phyloP scores from a whole-genome alignment of 2,113 vertebrate genomes.

The Istiophorus platypterus region DNA sequence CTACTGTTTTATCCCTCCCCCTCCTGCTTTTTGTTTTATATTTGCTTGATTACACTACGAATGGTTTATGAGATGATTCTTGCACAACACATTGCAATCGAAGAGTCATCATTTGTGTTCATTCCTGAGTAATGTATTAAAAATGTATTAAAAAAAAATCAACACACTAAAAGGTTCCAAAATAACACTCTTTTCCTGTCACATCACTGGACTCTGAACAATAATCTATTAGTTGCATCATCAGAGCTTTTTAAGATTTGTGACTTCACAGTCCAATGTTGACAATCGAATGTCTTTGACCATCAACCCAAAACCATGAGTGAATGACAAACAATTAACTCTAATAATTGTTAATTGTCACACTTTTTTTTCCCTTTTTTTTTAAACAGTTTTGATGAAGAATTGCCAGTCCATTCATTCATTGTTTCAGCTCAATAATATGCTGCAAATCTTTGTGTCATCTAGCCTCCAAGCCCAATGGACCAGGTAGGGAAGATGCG shows the following conservation, averaged over 20 bases:
- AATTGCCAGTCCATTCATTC: background rate
- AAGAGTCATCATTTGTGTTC: conserved; percentile 34
- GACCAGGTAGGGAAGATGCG: conserved; percentile 99
- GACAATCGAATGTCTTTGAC: background rate
- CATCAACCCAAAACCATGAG: background rate
- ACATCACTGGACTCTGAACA: background rate
- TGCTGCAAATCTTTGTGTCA: conserved; percentile 14
- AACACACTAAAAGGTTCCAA: conserved; percentile 18
- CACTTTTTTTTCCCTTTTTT: background rate
- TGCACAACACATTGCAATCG: conserved; percentile 14
- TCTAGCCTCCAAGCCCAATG: conserved; percentile 94
- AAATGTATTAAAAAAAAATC: no score
- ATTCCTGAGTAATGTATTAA: conserved; percentile 33
- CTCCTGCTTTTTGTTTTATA: conserved; percentile 61
- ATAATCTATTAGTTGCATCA: conserved; percentile 13
- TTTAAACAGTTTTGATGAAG: background rate
- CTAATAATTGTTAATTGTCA: no score
- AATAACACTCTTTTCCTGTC: conserved; percentile 36
- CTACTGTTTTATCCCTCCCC: conserved; percentile 50
- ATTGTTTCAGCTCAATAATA: conserved; percentile 6
- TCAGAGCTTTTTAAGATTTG: conserved; percentile 22
- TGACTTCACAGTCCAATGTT: background rate
- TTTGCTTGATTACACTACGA: conserved; percentile 55
- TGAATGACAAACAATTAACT: conserved; percentile 1
- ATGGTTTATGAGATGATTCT: conserved; percentile 49